These are phyloP conservation scores for Rosalia funebris DNA, from an alignment of 2,888 invertebrate genomes.

Conservation along the genomic window DNA sequence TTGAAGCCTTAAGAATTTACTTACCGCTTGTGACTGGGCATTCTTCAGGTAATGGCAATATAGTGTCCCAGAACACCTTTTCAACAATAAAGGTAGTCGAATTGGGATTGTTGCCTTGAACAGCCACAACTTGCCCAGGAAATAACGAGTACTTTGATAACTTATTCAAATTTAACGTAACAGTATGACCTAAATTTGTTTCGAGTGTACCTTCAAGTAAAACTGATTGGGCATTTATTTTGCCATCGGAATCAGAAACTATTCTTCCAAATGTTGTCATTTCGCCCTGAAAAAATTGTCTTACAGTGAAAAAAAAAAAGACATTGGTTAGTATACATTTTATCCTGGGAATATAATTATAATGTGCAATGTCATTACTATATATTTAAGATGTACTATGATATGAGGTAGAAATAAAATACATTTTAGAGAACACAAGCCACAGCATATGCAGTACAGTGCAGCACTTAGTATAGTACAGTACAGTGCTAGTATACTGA, in stretches of 20 bases:
- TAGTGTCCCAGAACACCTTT: constrained; percentile 71
- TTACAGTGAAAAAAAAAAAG: too few relatives aligned
- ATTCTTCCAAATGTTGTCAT: constrained; percentile 73
- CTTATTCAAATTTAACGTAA: constrained; percentile 65
- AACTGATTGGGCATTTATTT: constrained; percentile 76
- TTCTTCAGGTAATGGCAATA: constrained; percentile 60
- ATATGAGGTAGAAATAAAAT: too few relatives aligned
- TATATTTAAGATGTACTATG: too few relatives aligned
- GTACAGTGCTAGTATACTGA: too few relatives aligned
- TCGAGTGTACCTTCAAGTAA: constrained; percentile 74
- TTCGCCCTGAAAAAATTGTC: constrained; percentile 45
- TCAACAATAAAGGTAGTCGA: constrained; percentile 76
- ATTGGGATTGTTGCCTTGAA: constrained; percentile 77
- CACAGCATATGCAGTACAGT: too few relatives aligned
- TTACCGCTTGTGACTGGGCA: constrained; percentile 61
- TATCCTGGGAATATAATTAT: too few relatives aligned
- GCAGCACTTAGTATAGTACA: too few relatives aligned
- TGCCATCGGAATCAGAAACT: constrained; percentile 78
- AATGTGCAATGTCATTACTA: too few relatives aligned
- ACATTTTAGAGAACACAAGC: too few relatives aligned
- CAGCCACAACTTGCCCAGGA: constrained; percentile 82
- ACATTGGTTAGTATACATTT: too few relatives aligned
- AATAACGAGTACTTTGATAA: constrained; percentile 75
- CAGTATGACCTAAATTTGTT: constrained; percentile 62
- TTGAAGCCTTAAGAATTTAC: too few relatives aligned